Evolutionary conservation across 2,888 invertebrate species (phyloP), one percentile per base, ranked within the genome.

Genomic region (Drosophila testacea): DNA sequence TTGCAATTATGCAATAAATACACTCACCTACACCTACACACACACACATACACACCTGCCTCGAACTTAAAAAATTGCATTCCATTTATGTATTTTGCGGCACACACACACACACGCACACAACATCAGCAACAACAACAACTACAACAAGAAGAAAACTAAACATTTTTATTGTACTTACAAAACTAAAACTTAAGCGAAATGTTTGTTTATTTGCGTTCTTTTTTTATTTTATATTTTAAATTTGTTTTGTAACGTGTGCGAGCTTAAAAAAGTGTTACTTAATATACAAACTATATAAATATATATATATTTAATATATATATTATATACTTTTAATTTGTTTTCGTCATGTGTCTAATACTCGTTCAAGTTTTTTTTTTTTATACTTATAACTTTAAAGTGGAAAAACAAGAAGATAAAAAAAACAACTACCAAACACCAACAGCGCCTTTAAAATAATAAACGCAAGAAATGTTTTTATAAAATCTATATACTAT

Each of bases 361-460:
- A 75, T 73, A 73, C 64, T 80, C 68, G 70, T 73, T 69, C 42
- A 57, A 57, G 47, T 73, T 73, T 55, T 60, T 41, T 65, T 78
- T 52, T 69, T 66, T 39, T 9, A 6, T 1, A 22, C 22, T 62
- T 59, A 13, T 55, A 9, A 22, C 34, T 42, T 36, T 44, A 34
- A 52, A 41, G 32, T 16, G 13, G 9, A n/a, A 55, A 39, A 28
- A 22, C 46, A n/a, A 30, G 27, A 52, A 7, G n/a, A 22, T 4
- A 27, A 51, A 10, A 10, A 6, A 27, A 48, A 36, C 42, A 54
- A 72, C 59, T 56, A 72, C 42, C 42, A 75, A 75, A 82, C 85
- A 83, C 82, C 82, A 85, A 85, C 65, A 78, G 82, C 82, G 82
- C 82, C 82, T 84, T 81, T 64, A 67, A 77, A 67, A 56, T 56